phyloP scores from a whole-genome alignment of 2,113 vertebrate species.

The Alethe diademata region DNA sequence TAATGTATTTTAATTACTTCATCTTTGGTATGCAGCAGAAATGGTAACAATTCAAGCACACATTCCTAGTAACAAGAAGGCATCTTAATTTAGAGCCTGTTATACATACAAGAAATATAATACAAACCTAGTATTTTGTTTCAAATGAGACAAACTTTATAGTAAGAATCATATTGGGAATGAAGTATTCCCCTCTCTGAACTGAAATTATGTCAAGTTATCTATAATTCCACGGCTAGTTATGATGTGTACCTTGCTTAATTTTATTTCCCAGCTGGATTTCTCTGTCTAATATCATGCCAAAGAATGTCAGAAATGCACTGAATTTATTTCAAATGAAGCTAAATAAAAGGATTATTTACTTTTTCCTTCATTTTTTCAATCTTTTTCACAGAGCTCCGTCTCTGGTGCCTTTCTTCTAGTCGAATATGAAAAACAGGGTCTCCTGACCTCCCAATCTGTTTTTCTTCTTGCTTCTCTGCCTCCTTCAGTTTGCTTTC shows the following conservation, averaged over 20 bases:
- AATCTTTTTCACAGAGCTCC: constrained; percentile 98
- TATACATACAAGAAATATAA: not conserved
- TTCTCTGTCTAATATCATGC: not conserved
- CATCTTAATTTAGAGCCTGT: not conserved
- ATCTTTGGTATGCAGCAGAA: not conserved
- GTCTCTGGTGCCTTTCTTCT: constrained; percentile 90
- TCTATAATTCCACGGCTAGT: not conserved
- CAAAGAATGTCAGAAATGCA: not conserved
- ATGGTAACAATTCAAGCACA: not conserved
- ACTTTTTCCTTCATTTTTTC: constrained; percentile 99
- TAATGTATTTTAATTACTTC: not conserved
- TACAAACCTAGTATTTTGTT: not conserved
- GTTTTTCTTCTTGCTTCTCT: constrained; percentile 97
- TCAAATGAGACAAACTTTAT: constrained; percentile 11
- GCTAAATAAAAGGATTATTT: constrained; percentile 8
- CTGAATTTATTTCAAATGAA: constrained; percentile 7
- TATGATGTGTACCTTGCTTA: not conserved
- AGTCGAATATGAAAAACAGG: constrained; percentile 90
- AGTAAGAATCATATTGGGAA: not conserved
- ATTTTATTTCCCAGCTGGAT: not conserved
- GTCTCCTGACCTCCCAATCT: constrained; percentile 87
- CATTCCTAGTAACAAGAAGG: not conserved
- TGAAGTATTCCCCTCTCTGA: not conserved
- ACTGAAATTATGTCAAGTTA: not conserved
- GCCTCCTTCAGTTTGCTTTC: constrained; percentile 98